These are phyloP conservation scores for Leptatherina wallacei DNA, from an alignment of 2,797 vertebrate species.

Conservation along the genomic window DNA sequence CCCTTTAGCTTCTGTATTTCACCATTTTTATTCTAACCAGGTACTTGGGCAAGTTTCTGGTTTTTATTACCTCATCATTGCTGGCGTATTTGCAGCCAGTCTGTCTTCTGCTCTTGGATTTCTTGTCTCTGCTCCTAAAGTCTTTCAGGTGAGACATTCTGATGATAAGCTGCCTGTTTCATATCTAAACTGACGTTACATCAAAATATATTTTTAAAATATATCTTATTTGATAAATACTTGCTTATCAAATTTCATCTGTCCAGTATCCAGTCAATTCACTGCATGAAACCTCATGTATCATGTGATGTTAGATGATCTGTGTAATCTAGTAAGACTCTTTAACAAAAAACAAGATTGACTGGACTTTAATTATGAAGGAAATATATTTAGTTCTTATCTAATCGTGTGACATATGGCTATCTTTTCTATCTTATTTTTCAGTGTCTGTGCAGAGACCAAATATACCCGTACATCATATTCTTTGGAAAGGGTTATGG, in stretches of 20 bases:
- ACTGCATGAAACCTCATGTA: no score
- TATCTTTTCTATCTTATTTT: conserved; percentile 4
- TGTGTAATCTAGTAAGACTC: no score
- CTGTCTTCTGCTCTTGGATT: conserved; percentile 85
- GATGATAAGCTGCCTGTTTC: background rate
- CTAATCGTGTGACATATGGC: background rate
- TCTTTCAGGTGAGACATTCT: conserved; percentile 81
- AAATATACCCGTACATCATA: conserved; percentile 82
- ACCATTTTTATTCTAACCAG: conserved; percentile 51
- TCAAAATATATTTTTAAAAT: background rate
- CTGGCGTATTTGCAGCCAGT: conserved; percentile 83
- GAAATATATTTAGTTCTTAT: background rate
- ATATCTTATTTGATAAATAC: no score
- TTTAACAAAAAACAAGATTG: background rate
- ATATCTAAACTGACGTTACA: background rate
- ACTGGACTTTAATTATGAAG: background rate
- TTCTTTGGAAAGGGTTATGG: conserved; percentile 86
- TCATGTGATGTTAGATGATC: no score
- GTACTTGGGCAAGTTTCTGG: conserved; percentile 79
- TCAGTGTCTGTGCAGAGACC: conserved; percentile 85
- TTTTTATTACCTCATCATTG: conserved; percentile 77
- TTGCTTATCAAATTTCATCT: no score
- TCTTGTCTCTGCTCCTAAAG: conserved; percentile 83
- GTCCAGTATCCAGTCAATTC: no score
- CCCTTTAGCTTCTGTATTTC: background rate